Percentiles rank a stretch among this genome's conserved stretches.
Conservation (phyloP, 1,140 invertebrate species). For the Ostrea denselamellosa region DNA sequence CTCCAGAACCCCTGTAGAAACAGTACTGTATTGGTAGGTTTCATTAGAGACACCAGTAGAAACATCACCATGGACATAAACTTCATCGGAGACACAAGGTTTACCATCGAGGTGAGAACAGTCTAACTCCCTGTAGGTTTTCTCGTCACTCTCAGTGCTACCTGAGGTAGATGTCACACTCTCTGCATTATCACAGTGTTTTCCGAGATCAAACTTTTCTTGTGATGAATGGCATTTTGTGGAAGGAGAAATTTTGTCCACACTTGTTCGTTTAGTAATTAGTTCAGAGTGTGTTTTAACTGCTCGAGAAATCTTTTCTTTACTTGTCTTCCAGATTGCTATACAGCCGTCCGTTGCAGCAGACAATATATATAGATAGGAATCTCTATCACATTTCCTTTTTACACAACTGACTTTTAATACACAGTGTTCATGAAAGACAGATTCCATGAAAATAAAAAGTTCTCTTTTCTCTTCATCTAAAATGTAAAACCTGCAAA, state of each 20-base stretch:
- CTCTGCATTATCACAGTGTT: background rate
- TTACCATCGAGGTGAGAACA: background rate
- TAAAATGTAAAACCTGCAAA: constrained; percentile 73
- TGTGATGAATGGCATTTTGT: background rate
- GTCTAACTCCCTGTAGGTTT: background rate
- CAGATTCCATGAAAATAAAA: constrained; percentile 60
- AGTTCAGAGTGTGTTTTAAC: background rate
- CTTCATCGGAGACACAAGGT: background rate
- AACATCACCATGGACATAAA: too few relatives aligned
- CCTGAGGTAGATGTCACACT: background rate
- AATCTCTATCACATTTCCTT: background rate
- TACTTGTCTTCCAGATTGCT: constrained; percentile 83
- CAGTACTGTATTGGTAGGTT: too few relatives aligned
- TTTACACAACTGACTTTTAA: constrained; percentile 68
- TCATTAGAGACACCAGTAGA: background rate
- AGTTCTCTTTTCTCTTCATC: constrained; percentile 63
- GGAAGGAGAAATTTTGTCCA: constrained; percentile 9
- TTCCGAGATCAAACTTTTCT: background rate
- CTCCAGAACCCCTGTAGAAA: background rate
- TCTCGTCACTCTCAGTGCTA: background rate
- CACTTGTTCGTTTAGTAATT: background rate
- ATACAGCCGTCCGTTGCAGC: constrained; percentile 85
- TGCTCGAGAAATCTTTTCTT: constrained; percentile 42
- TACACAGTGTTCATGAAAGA: constrained; percentile 74
- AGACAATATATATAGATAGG: constrained; percentile 78